Conservation (phyloP, 1,140 invertebrate genomes). For the Mercenaria mercenaria region DNA sequence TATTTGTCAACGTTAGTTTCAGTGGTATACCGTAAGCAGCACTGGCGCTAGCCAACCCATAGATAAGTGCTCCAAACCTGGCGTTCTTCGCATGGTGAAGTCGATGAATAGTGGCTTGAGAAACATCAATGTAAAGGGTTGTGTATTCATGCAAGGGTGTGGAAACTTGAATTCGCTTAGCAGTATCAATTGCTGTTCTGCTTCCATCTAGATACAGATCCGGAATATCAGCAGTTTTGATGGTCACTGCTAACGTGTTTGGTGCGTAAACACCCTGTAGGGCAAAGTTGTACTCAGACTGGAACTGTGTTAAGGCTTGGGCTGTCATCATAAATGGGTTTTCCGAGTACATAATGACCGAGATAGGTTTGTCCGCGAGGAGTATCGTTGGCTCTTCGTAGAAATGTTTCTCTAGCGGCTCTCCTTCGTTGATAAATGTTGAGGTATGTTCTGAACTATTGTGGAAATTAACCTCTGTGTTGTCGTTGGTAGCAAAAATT, state of each 20-base stretch:
- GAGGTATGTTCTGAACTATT: neutral
- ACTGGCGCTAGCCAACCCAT: neutral
- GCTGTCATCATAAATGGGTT: conserved; percentile 28
- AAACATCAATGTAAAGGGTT: neutral
- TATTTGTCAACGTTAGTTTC: neutral
- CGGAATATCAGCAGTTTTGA: neutral
- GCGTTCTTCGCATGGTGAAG: neutral
- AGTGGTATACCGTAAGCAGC: conserved; percentile 5
- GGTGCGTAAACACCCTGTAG: neutral
- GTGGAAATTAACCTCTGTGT: neutral
- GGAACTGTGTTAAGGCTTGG: neutral
- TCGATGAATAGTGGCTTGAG: neutral
- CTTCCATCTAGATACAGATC: conserved; percentile 23
- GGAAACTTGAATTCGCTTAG: neutral
- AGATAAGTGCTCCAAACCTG: neutral
- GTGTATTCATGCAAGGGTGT: conserved; percentile 15
- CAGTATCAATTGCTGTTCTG: neutral
- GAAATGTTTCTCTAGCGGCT: neutral
- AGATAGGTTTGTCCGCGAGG: neutral
- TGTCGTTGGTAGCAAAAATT: neutral
- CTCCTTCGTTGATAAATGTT: neutral
- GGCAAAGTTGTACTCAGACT: conserved; percentile 1
- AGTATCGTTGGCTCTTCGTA: conserved; percentile 9
- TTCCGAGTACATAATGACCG: neutral
- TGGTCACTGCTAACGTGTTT: neutral